These are phyloP conservation scores for Neofelis nebulosa DNA, from an alignment of 2,113 vertebrate species.

Conservation along the genomic window DNA sequence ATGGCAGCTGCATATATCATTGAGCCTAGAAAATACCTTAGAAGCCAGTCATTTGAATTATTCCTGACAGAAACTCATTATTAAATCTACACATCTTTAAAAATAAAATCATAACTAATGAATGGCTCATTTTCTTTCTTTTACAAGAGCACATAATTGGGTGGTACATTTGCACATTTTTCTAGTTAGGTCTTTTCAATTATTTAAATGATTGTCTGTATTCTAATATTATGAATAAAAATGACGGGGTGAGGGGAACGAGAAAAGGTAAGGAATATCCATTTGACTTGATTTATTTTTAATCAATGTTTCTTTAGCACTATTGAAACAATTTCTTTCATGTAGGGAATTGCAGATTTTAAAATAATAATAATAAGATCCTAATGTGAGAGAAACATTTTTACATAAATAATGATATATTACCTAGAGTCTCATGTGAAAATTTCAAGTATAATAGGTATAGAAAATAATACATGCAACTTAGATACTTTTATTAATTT, in stretches of 20 bases:
- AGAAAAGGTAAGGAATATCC: not conserved
- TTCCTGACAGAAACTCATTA: not conserved
- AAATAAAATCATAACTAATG: not conserved
- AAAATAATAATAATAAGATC: not conserved
- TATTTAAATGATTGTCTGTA: not conserved
- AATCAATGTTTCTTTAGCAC: not conserved
- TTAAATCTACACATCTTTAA: constrained; percentile 15
- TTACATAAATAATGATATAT: not conserved
- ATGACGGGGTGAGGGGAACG: not conserved
- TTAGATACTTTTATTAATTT: not conserved
- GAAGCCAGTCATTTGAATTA: constrained; percentile 10
- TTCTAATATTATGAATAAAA: constrained; percentile 12
- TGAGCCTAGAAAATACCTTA: not conserved
- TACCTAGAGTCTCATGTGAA: not conserved
- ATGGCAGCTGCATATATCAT: not conserved
- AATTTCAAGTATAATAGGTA: not conserved
- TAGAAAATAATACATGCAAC: not conserved
- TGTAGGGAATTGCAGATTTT: not conserved
- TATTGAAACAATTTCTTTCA: constrained; percentile 5
- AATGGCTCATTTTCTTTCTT: constrained; percentile 33
- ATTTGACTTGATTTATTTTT: constrained; percentile 19
- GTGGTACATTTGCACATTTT: constrained; percentile 37
- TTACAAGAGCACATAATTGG: not conserved
- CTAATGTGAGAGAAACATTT: not conserved
- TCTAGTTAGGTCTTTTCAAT: constrained; percentile 7